These are phyloP conservation scores for Apocrypta bakeri DNA, from an alignment of 1,140 invertebrate genomes.

Conservation along the genomic window DNA sequence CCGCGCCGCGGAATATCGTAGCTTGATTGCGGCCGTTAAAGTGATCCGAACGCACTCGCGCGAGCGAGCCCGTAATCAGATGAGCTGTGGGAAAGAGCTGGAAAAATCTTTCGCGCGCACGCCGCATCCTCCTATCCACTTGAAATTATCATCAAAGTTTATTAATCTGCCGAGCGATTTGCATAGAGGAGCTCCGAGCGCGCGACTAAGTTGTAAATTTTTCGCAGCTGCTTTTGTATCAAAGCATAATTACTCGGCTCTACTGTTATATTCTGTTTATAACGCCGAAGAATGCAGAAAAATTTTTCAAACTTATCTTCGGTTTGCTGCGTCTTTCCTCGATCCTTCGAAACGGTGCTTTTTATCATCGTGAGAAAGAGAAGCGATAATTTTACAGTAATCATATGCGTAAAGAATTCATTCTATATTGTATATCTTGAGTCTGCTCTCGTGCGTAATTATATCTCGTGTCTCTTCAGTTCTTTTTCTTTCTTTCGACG, in stretches of 20 bases:
- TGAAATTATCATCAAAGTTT: constrained; percentile 44
- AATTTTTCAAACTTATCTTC: neutral
- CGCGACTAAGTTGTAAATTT: constrained; percentile 21
- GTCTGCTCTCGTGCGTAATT: neutral
- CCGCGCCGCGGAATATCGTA: constrained; percentile 17
- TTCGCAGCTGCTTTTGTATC: neutral
- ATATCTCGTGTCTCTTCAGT: neutral
- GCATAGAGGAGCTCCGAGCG: neutral
- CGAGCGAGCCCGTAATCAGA: constrained; percentile 51
- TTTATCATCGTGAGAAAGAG: constrained; percentile 5
- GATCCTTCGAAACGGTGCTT: neutral
- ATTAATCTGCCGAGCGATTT: constrained; percentile 34
- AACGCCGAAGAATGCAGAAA: neutral
- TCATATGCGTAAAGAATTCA: constrained; percentile 7
- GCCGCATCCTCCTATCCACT: constrained; percentile 4
- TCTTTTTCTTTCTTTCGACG: no score
- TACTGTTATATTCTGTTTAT: neutral
- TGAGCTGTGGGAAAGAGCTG: constrained; percentile 54
- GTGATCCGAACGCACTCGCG: constrained; percentile 23
- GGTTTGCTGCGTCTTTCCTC: neutral
- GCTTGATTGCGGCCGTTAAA: constrained; percentile 42
- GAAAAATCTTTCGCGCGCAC: constrained; percentile 46
- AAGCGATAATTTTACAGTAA: constrained; percentile 8
- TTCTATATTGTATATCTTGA: neutral
- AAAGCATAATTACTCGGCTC: neutral